phyloP scores from a whole-genome alignment of 1,140 invertebrate species.

The Prorops nasuta region DNA sequence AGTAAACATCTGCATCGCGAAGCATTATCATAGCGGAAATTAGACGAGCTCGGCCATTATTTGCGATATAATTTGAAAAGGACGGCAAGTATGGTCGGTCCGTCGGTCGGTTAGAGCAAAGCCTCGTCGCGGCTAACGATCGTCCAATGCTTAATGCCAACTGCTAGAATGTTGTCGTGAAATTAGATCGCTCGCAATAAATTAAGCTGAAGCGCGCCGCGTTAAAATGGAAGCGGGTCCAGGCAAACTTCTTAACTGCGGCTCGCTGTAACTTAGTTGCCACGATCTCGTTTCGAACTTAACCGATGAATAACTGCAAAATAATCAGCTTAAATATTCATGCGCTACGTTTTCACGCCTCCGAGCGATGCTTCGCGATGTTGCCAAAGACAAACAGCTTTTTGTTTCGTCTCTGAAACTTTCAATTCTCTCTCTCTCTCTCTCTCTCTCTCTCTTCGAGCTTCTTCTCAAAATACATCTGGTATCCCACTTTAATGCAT shows the following conservation, averaged over 20 bases:
- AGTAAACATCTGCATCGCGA: too few relatives aligned
- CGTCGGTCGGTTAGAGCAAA: too few relatives aligned
- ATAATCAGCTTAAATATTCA: slow-evolving; percentile 44
- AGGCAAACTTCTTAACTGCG: slow-evolving; percentile 32
- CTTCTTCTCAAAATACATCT: too few relatives aligned
- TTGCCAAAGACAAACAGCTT: slow-evolving; percentile 7
- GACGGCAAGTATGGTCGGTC: too few relatives aligned
- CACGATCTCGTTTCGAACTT: slow-evolving; percentile 23
- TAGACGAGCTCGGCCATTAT: too few relatives aligned
- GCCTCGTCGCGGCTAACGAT: slow-evolving; percentile 20
- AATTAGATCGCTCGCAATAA: slow-evolving; percentile 35
- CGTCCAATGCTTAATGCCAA: slow-evolving; percentile 6
- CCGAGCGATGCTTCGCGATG: background rate
- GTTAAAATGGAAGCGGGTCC: slow-evolving; percentile 2
- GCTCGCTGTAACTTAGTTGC: slow-evolving; percentile 24
- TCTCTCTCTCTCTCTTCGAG: too few relatives aligned
- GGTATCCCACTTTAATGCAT: too few relatives aligned
- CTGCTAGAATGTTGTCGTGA: slow-evolving; percentile 15
- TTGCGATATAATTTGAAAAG: too few relatives aligned
- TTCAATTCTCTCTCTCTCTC: too few relatives aligned
- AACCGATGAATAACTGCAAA: slow-evolving; percentile 38
- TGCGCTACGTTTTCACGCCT: slow-evolving; percentile 12
- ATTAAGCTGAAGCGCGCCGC: slow-evolving; percentile 21
- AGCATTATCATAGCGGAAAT: too few relatives aligned
- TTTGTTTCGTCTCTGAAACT: too few relatives aligned